Percentiles rank a stretch among this genome's conserved stretches.
Conservation (phyloP, 1,140 invertebrate genomes). For the Ceratina japonica region DNA sequence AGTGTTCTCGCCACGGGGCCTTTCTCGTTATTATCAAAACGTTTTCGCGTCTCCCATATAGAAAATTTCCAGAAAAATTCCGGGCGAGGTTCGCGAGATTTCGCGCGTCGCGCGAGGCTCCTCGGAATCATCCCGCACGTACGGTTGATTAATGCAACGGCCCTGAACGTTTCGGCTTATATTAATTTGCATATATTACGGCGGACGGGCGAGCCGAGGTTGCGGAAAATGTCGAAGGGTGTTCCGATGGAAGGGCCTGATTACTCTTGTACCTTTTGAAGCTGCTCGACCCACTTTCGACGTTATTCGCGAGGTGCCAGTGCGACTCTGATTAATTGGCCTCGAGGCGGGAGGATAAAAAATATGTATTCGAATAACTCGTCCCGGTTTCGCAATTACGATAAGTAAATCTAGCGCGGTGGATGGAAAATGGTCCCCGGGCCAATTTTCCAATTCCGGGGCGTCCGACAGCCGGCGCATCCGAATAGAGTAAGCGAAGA, state of each 20-base stretch:
- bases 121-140: background rate
- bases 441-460: background rate
- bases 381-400: no score
- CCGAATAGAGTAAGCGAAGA: background rate
- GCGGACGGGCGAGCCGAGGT: background rate
- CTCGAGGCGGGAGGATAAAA: no score
- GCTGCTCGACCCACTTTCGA: conserved; percentile 16
- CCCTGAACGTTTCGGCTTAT: background rate
- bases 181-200: conserved; percentile 2
- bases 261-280: background rate
- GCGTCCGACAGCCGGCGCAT: background rate
- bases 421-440: no score
- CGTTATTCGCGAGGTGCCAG: background rate
- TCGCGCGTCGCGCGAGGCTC: background rate
- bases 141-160: background rate
- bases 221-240: conserved; percentile 8
- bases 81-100: background rate
- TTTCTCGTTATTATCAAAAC: background rate
- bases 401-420: no score
- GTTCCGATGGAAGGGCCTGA: background rate
- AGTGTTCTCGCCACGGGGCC: background rate
- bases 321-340: conserved; percentile 6
- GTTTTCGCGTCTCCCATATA: background rate
- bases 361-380: no score
- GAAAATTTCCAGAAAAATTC: background rate